Evolutionary conservation across 2,113 vertebrate genomes (phyloP), one percentile per base, ranked within the genome.

Genomic region (Triplophysa dalaica): DNA sequence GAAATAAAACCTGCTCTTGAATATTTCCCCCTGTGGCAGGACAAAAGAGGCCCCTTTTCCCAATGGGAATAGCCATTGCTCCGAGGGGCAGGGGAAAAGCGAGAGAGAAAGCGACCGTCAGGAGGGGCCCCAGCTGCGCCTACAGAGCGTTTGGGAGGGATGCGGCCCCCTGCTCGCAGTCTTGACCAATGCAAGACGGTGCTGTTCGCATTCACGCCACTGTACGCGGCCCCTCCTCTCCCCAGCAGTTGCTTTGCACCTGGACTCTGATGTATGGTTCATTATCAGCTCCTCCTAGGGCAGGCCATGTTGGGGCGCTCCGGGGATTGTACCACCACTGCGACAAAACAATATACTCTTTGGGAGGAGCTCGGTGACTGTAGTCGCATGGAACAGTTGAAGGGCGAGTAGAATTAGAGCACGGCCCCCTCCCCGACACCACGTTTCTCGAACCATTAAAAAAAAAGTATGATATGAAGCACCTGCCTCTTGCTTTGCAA

Each of bases 241-340:
- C 21, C 70, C 52, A 56, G 67, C 75, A 82, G 82, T 87, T 83
- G 84, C 88, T 87, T 54, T 86, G 91, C 92, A 93, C 92, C 92
- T 93, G 91, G 91, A 90, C 88, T 87, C 19, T 68, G 81, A 87
- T 87, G 91, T 90, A 89, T 93, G 87, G 89, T 89, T 92, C 91
- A 91, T 93, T 91, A 86, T 89, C 70, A 89, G 90, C 88, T 86
- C 88, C 86, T 45, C 72, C 80, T 87, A 83, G 80, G 78, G 84
- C 68, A 81, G 88, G 87, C 89, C 82, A 85, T 87, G 88, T 90
- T 87, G 80, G 77, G 87, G 87, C 79, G 12, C 84, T 75, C 79
- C 13, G 80, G 84, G 68, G 85, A 86, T 89, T 84, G 79, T 86
- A 84, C 88, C 69, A 80, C 87, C 48, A 43, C 87, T 78, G 83